Percentiles rank a stretch among this genome's conserved stretches.
Evolutionary conservation across 2,113 vertebrate genomes (phyloP).

Genomic region (Oxyruncus cristatus): DNA sequence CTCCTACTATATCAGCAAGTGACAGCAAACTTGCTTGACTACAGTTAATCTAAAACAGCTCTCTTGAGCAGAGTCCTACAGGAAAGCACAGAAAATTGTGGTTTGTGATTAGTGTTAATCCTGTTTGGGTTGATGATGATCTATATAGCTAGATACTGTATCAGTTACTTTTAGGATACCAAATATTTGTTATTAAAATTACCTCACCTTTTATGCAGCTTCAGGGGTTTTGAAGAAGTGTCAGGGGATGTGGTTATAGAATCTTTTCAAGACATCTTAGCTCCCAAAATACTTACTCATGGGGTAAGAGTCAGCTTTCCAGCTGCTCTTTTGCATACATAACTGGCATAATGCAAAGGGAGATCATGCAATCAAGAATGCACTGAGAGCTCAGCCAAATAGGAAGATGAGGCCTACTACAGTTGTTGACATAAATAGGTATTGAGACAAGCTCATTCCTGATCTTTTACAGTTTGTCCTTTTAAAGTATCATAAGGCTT

Average conservation of each 20-base stretch:
- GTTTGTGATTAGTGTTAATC: not conserved
- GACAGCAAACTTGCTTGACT: not conserved
- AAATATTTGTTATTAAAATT: not conserved
- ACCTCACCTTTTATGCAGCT: not conserved
- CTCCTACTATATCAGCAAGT: constrained; percentile 21
- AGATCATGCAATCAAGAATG: not conserved
- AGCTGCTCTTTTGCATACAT: not conserved
- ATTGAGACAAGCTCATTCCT: not conserved
- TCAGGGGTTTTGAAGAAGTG: not conserved
- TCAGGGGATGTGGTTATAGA: not conserved
- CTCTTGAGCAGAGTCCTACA: not conserved
- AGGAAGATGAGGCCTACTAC: not conserved
- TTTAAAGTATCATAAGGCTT: not conserved
- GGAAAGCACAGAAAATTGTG: not conserved
- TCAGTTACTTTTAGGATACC: not conserved
- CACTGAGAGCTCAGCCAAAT: not conserved
- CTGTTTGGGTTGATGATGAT: not conserved
- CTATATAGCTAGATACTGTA: not conserved
- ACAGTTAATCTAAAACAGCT: not conserved
- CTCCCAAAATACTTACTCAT: not conserved
- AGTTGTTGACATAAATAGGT: not conserved
- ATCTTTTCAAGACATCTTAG: not conserved
- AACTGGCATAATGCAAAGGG: not conserved
- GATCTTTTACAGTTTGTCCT: not conserved
- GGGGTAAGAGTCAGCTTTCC: not conserved